Conservation (phyloP, 92 coral and sea anemone genomes). For the Phenganax marumi region DNA sequence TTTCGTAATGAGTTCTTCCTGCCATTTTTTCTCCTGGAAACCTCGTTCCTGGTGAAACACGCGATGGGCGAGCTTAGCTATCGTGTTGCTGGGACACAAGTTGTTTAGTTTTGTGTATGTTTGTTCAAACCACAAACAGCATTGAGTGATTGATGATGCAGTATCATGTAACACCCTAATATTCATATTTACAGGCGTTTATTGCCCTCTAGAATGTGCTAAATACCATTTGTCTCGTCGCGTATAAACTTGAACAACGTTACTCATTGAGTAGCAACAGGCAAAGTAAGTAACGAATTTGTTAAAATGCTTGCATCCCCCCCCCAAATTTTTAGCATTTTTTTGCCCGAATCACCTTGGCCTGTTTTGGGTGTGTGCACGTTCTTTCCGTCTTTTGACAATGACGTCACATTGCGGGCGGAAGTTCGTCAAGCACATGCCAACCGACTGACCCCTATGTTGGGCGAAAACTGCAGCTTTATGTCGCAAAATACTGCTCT, state of each 20-base stretch:
- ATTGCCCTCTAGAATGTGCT: not conserved
- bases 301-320: not conserved
- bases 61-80: too few species aligned
- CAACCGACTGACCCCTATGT: not conserved
- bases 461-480: not conserved
- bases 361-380: not conserved
- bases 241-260: not conserved
- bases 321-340: not conserved
- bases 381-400: slow-evolving; percentile 10
- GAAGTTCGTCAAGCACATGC: slow-evolving; percentile 23
- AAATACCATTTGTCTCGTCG: not conserved
- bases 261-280: not conserved
- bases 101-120: too few species aligned
- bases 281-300: not conserved
- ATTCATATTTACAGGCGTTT: not conserved
- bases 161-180: not conserved
- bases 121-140: not conserved
- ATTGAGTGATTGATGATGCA: slow-evolving; percentile 10
- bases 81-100: not conserved
- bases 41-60: too few species aligned
- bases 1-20: too few species aligned
- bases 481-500: not conserved
- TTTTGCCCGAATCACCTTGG: slow-evolving; percentile 1
- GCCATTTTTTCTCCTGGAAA: too few species aligned
- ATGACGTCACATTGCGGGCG: slow-evolving; percentile 50